Percentiles rank a stretch among this genome's conserved stretches.
Conservation (phyloP, 2,888 invertebrate genomes). For the Patella caerulea region DNA sequence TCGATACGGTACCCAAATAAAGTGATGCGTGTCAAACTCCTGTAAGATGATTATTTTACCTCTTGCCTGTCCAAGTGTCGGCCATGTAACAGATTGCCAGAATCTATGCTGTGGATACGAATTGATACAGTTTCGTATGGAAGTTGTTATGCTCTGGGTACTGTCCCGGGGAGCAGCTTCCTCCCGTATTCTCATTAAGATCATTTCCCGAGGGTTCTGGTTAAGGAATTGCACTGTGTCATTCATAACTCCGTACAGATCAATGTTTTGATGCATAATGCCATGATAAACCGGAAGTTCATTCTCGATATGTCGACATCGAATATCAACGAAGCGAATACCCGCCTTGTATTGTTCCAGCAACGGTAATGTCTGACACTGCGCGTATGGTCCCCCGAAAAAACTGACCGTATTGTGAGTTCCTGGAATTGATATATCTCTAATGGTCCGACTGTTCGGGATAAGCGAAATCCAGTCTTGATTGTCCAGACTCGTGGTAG, state of each 20-base stretch:
- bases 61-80: not conserved
- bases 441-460: not conserved
- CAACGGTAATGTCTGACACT: not conserved
- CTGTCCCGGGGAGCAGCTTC: not conserved
- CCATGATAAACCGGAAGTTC: not conserved
- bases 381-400: not conserved
- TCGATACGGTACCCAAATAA: not conserved
- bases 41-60: not conserved
- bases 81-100: not conserved
- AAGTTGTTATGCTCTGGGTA: not conserved
- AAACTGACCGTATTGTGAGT: conserved; percentile 5
- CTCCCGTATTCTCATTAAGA: not conserved
- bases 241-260: not conserved
- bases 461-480: not conserved
- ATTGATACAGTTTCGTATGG: not conserved
- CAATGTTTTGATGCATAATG: not conserved
- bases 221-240: not conserved
- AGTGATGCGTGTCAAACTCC: not conserved
- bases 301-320: not conserved
- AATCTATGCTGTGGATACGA: not conserved
- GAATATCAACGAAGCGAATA: not conserved
- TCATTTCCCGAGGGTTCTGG: not conserved
- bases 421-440: not conserved
- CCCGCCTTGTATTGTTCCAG: not conserved
- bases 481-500: not conserved